Percentiles rank a stretch among this genome's conserved stretches.
phyloP scores from a whole-genome alignment of 2,113 vertebrate species.

The Choloepus hoffmanni region DNA sequence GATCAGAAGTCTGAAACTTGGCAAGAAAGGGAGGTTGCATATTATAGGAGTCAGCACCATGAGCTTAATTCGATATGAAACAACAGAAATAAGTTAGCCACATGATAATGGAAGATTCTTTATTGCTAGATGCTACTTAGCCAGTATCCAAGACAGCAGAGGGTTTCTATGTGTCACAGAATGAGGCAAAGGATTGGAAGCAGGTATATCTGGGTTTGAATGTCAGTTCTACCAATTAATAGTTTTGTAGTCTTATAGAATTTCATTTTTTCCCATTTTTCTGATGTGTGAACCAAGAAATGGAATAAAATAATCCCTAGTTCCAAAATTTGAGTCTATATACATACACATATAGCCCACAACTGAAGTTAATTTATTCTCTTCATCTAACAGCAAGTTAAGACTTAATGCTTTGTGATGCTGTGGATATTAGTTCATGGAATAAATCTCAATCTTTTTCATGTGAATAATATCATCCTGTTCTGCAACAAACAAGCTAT shows the following conservation, averaged over 20 bases:
- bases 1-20: not conserved
- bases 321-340: not conserved
- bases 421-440: not conserved
- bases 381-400: not conserved
- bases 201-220: not conserved
- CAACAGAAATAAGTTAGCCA: accelerated
- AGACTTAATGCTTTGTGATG: accelerated
- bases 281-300: not conserved
- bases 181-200: not conserved
- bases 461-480: not conserved
- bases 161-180: accelerated
- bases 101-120: not conserved
- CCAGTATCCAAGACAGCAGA: not conserved
- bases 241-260: not conserved
- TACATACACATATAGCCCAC: accelerated
- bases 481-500: not conserved
- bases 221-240: not conserved
- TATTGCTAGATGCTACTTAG: accelerated
- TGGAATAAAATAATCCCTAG: not conserved
- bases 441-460: not conserved
- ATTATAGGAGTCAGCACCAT: not conserved
- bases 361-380: not conserved
- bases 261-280: not conserved
- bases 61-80: not conserved
- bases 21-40: accelerated